Percentiles rank a stretch among this genome's conserved stretches.
Conservation (phyloP, 92 coral and sea anemone genomes). For the Scolanthus callimorphus region DNA sequence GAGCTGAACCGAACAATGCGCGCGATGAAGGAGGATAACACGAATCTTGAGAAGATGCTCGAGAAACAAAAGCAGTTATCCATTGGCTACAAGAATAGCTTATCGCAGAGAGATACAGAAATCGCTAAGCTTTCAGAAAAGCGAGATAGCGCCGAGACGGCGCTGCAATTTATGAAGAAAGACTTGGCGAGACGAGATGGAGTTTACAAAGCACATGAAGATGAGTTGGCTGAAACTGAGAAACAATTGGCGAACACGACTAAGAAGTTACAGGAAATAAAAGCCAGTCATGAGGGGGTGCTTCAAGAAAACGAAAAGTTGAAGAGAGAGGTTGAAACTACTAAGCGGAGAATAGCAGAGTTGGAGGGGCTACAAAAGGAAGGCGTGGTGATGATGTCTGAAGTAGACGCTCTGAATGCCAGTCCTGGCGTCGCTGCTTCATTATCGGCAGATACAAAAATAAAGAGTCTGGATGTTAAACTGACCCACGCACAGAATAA, state of each 20-base stretch:
- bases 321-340: conserved; percentile 48
- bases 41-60: conserved; percentile 65
- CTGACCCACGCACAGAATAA: conserved; percentile 61
- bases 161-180: conserved; percentile 59
- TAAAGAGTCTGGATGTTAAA: conserved; percentile 64
- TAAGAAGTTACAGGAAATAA: conserved; percentile 64
- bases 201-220: conserved; percentile 46
- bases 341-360: conserved; percentile 38
- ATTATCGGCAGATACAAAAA: conserved; percentile 36
- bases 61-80: conserved; percentile 70
- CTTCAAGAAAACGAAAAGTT: conserved; percentile 66
- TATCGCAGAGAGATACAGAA: conserved; percentile 61
- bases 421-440: conserved; percentile 14
- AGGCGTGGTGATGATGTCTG: conserved; percentile 16
- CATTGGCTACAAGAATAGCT: conserved; percentile 59
- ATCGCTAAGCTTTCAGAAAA: conserved; percentile 50
- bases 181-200: conserved; percentile 71
- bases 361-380: conserved; percentile 44
- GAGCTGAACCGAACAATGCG: conserved; percentile 60
- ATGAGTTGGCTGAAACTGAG: conserved; percentile 62
- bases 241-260: conserved; percentile 39
- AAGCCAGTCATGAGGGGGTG: conserved; percentile 40
- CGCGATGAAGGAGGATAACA: conserved; percentile 56
- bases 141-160: conserved; percentile 62
- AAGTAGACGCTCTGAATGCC: conserved; percentile 38